Evolutionary conservation across 1,140 invertebrate species (phyloP), one percentile per base, ranked within the genome.

Genomic region (Anoplophora glabripennis): DNA sequence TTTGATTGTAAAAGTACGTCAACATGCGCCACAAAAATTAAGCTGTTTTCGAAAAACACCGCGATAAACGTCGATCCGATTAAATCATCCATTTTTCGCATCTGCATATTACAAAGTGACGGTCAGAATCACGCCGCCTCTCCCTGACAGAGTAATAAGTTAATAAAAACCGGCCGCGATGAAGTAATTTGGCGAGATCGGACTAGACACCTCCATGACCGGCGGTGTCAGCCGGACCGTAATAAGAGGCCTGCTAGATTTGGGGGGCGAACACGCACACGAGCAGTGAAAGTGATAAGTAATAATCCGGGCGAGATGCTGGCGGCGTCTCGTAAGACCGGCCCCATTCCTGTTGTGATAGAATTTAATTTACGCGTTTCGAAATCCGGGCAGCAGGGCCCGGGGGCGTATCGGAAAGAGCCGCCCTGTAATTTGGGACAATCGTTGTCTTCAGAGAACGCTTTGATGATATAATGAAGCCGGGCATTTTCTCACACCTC

Each of bases 361-460:
- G 72, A 74, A 73, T 73, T 74, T 73, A 74, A 75, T 73, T 73
- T 72, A 71, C 67, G 69, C 71, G 72, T 72, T 73, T 72, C 61
- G 51, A 64, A 52, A 68, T 65, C 65, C 64, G 58, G 47, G 65
- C 63, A 61, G 58, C 61, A 56, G 53, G 58, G 64, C 63, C 57
- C 52, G 56, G 53, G 63, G 70, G 70, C 66, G 68, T 66, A 45
- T 44, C 58, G 54, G 53, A 44, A 56, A 57, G 54, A 55, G 67
- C 72, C 72, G 72, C 71, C 68, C 70, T 74, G 69, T 74, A 73
- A 74, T 74, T 74, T 72, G 51, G 68, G 66, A 69, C 71, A 74
- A 74, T 74, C 72, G 71, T 65, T 74, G 72, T 72, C 72, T 74
- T 74, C 72, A 69, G 69, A 72, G 63, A 68, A 70, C 66, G 70